Evolutionary conservation across 2,797 vertebrate species (phyloP).

Genomic region (Anisognathus igniventris): DNA sequence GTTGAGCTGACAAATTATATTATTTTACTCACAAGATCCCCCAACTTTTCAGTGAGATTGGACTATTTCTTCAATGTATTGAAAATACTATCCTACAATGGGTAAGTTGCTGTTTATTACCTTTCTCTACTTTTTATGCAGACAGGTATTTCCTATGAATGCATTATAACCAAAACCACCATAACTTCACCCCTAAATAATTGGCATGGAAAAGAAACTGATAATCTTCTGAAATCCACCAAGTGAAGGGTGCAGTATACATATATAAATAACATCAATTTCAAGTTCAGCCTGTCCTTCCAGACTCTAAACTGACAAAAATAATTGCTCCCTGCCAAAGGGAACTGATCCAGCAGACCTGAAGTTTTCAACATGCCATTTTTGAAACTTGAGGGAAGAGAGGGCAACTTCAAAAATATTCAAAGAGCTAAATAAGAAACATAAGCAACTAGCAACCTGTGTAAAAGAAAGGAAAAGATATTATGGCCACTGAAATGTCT

Average conservation of each 20-base stretch:
- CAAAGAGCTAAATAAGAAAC: background rate
- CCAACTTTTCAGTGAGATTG: background rate
- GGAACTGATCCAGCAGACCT: background rate
- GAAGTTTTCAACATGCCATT: background rate
- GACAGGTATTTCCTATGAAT: background rate
- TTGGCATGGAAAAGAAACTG: background rate
- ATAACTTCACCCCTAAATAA: background rate
- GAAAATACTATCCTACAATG: background rate
- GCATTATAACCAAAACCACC: background rate
- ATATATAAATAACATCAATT: background rate
- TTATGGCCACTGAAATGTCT: background rate
- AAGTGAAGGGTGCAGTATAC: background rate
- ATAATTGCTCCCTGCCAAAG: background rate
- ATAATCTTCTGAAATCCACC: background rate
- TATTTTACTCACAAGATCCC: background rate
- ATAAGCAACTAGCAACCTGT: background rate
- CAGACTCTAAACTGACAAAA: conserved; percentile 1
- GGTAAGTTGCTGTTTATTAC: background rate
- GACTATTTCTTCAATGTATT: background rate
- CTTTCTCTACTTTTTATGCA: background rate
- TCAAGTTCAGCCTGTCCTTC: background rate
- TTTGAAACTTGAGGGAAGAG: background rate
- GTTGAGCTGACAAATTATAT: background rate
- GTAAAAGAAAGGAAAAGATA: background rate
- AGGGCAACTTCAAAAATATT: background rate